Evolutionary conservation across 1,140 invertebrate genomes (phyloP).

Genomic region (Cydia splendana): DNA sequence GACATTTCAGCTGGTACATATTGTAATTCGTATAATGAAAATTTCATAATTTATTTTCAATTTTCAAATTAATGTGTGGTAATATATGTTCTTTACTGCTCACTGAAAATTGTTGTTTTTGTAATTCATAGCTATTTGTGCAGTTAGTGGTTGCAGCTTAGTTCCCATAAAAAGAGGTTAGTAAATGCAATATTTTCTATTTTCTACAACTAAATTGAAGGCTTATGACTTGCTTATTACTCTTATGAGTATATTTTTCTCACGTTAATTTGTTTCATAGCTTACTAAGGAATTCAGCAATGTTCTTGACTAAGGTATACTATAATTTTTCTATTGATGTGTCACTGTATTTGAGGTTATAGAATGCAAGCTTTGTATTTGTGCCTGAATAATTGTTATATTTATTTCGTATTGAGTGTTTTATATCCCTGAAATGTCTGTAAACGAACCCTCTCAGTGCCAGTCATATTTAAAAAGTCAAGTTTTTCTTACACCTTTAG

Average conservation of each 20-base stretch:
- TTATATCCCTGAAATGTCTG: too few species aligned
- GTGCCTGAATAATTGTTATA: neutral
- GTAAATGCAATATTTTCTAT: conserved; percentile 16
- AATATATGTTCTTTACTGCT: neutral
- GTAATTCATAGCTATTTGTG: neutral
- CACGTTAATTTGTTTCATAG: conserved; percentile 52
- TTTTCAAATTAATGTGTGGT: neutral
- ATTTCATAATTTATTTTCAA: neutral
- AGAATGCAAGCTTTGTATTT: neutral
- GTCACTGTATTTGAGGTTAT: conserved; percentile 39
- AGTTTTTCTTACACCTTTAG: too few species aligned
- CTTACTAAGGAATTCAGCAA: conserved; percentile 63
- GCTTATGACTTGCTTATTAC: neutral
- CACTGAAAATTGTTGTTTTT: neutral
- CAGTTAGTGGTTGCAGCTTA: neutral
- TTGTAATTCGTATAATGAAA: neutral
- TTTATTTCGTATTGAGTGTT: neutral
- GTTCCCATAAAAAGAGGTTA: conserved; percentile 6
- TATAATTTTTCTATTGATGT: neutral
- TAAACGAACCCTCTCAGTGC: too few species aligned
- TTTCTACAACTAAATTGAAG: neutral
- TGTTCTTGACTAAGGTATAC: conserved; percentile 61
- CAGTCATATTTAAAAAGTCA: too few species aligned
- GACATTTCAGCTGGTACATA: neutral
- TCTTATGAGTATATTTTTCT: conserved; percentile 1